These are phyloP conservation scores for Kryptolebias ocellatus DNA, from an alignment of 2,797 vertebrate species.

Conservation along the genomic window DNA sequence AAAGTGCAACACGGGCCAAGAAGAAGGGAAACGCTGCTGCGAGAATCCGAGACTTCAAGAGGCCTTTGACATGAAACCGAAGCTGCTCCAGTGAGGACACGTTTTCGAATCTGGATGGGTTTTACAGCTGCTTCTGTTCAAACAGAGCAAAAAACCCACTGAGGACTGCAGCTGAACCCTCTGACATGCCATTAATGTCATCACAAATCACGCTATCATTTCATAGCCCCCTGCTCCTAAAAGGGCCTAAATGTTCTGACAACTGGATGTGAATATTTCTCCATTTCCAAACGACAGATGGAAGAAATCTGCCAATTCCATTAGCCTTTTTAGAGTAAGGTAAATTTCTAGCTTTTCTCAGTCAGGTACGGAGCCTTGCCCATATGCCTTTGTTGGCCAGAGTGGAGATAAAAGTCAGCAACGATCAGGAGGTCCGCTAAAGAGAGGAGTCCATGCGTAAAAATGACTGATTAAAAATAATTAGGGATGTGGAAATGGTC, in stretches of 20 bases:
- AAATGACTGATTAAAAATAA: conserved; percentile 76
- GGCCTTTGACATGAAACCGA: conserved; percentile 68
- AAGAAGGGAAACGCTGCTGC: conserved; percentile 32
- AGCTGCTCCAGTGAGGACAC: conserved; percentile 59
- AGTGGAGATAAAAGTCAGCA: conserved; percentile 11
- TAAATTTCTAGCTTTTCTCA: conserved; percentile 25
- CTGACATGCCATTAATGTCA: conserved; percentile 60
- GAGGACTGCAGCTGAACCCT: conserved; percentile 65
- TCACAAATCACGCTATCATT: conserved; percentile 52
- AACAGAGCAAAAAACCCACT: conserved; percentile 43
- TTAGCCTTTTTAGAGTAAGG: conserved; percentile 36
- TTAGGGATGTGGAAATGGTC: conserved; percentile 75
- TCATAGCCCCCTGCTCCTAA: conserved; percentile 52
- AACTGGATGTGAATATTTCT: conserved; percentile 32
- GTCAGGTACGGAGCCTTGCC: conserved; percentile 21
- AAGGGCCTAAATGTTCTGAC: conserved; percentile 38
- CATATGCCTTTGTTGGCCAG: conserved; percentile 14
- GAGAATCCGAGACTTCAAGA: conserved; percentile 61
- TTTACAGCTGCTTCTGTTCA: conserved; percentile 45
- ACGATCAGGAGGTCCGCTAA: conserved; percentile 28
- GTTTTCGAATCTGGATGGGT: conserved; percentile 58
- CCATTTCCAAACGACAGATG: conserved; percentile 28
- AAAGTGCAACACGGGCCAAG: conserved; percentile 38
- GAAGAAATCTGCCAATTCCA: conserved; percentile 26
- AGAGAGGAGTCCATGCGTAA: conserved; percentile 66